Evolutionary conservation across 2,797 vertebrate genomes (phyloP), one percentile per base, ranked within the genome.

Genomic region (Labeo calbasu): DNA sequence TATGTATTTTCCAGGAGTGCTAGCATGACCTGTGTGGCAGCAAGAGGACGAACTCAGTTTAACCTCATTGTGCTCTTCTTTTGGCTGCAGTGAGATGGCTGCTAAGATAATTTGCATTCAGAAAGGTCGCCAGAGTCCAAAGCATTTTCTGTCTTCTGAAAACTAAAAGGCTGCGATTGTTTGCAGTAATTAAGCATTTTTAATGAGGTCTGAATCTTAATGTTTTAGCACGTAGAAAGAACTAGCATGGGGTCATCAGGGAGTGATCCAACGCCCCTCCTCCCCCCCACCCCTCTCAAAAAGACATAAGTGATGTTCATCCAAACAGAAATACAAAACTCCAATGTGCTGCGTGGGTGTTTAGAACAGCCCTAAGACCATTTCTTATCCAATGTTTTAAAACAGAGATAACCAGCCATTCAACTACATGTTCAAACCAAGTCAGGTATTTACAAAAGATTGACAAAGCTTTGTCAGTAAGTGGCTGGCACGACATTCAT

Each of bases 141-240:
- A 5, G 6, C 11, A 80, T 80, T 80, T 75, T 73, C 66, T 19
- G 53, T 50, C 77, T 65, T 77, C 61, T 55, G 40, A 76, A 6
- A 73, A 70, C 46, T 55, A 82, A 63, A 69, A 57, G n/a, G 55
- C 59, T 43, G 65, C 25, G 63, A 76, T 86, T 83, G 82, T 86
- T 65, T 50, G 68, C 63, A 69, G 77, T 81, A 78, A 86, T 82
- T 86, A 88, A 68, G 23, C 51, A 1, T 78, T 87, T 86, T 85
- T 88, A 86, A 87, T 85, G 84, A 87, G 77, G 43, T 9, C 71
- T 36, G 63, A 79, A 66, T 68, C 46, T 81, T 81, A 61, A 77
- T 85, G 53, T 71, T 85, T 83, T 81, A 81, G 66, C 61, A 71
- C 21, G 36, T 69, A 10, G n/a, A 68, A 65, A 71, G 53, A 83